Conservation (phyloP, 2,113 vertebrate genomes). For the Grantiella picta region DNA sequence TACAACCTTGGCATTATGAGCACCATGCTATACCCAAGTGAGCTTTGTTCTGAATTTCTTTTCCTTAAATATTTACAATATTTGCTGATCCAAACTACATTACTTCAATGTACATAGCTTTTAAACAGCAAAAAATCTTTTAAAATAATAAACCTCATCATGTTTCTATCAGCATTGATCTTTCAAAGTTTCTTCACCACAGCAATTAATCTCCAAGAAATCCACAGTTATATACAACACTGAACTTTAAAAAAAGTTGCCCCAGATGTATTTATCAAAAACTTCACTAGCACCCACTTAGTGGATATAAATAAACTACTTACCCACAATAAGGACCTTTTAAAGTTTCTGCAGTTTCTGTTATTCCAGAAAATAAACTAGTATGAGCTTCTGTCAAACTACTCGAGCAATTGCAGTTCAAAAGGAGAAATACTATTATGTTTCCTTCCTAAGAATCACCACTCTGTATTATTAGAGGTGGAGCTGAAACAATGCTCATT, state of each 20-base stretch:
- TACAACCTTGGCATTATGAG: background rate
- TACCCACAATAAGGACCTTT: background rate
- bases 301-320: background rate
- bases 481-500: background rate
- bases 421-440: background rate
- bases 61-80: background rate
- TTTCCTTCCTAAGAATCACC: background rate
- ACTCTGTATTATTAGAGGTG: background rate
- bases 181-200: background rate
- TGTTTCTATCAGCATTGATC: background rate
- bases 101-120: background rate
- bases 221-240: background rate
- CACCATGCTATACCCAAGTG: background rate
- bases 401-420: background rate
- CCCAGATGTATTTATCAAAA: background rate
- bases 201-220: background rate
- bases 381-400: background rate
- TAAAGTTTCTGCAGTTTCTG: background rate
- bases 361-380: background rate
- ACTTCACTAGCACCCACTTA: background rate
- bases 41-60: background rate
- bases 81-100: background rate
- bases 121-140: background rate
- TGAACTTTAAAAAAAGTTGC: background rate
- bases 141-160: background rate